Conservation (phyloP, 2,113 vertebrate species). For the Ochotona princeps region DNA sequence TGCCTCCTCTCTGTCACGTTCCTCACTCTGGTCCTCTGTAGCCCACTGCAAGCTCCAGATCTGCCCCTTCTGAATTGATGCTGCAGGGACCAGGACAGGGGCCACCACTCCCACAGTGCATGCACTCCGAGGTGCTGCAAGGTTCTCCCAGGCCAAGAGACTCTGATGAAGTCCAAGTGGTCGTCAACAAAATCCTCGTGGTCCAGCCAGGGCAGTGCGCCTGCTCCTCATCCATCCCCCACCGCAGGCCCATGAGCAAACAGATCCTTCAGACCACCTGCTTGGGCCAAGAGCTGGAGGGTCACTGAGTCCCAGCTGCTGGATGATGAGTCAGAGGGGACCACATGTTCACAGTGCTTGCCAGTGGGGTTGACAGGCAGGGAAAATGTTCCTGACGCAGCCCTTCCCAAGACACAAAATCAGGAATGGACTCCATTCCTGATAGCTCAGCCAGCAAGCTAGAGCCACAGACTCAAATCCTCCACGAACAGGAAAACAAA, state of each 20-base stretch:
- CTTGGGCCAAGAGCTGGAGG: background rate
- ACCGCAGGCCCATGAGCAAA: background rate
- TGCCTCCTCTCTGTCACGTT: background rate
- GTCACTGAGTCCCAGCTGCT: background rate
- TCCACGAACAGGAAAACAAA: background rate
- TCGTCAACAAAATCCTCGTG: background rate
- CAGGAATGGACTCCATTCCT: background rate
- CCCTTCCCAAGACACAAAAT: background rate
- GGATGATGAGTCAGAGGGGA: background rate
- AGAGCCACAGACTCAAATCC: background rate
- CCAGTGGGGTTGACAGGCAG: background rate
- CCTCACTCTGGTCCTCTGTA: background rate
- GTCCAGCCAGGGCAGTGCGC: background rate
- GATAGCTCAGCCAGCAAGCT: background rate
- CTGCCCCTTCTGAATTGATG: background rate
- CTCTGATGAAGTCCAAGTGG: background rate
- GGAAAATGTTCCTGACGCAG: background rate
- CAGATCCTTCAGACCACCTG: background rate
- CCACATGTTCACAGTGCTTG: background rate
- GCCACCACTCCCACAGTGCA: background rate
- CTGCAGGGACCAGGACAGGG: background rate
- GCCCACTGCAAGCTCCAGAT: background rate
- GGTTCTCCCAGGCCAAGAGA: background rate
- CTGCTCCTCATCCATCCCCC: background rate
- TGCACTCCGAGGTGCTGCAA: background rate